These are phyloP conservation scores for Protonemura montana DNA, from an alignment of 2,888 invertebrate species.

Conservation along the genomic window DNA sequence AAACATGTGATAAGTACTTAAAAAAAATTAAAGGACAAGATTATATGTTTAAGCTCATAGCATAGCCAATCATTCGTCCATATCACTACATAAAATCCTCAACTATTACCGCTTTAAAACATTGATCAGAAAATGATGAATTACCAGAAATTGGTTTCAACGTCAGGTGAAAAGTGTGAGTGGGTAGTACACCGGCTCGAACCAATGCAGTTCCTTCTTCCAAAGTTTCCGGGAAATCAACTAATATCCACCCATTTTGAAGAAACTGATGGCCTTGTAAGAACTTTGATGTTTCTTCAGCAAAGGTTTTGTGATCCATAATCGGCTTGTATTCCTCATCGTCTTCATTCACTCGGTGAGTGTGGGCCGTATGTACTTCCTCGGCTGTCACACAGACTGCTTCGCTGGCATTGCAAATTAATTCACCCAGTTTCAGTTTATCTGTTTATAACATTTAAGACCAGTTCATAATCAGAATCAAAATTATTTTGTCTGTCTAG, in stretches of 20 bases:
- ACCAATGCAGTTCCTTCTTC: conserved; percentile 61
- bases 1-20: too few species aligned
- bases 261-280: background rate
- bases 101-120: too few species aligned
- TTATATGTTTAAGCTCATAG: too few species aligned
- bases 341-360: conserved; percentile 9
- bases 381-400: conserved; percentile 16
- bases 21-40: too few species aligned
- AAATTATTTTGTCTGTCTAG: too few species aligned
- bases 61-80: too few species aligned
- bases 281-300: background rate
- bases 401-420: conserved; percentile 13
- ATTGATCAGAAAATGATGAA: background rate
- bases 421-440: conserved; percentile 17
- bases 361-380: background rate
- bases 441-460: background rate
- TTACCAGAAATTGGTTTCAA: background rate
- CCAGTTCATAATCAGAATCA: conserved; percentile 17
- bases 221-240: conserved; percentile 60
- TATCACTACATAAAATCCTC: too few species aligned
- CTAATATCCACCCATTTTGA: conserved; percentile 47
- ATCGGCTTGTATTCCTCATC: background rate
- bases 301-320: background rate
- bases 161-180: conserved; percentile 60
- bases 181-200: conserved; percentile 61